phyloP scores from a whole-genome alignment of 2,797 vertebrate species.

The Philypnodon macrostomus region DNA sequence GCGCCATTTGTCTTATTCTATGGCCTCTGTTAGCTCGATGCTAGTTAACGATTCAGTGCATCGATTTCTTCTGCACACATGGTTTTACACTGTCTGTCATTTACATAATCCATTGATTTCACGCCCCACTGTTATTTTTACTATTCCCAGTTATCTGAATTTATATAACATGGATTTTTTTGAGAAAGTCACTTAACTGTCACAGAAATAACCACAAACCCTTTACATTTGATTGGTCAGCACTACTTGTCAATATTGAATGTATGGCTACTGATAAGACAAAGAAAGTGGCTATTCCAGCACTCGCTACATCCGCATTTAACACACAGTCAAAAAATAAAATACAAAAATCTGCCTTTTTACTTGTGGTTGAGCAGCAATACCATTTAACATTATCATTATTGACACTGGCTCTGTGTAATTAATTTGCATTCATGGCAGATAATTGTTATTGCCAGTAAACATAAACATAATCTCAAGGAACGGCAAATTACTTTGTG shows the following conservation, averaged over 20 bases:
- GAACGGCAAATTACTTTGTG: not conserved
- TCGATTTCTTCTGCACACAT: constrained; percentile 35
- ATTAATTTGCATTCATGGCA: not conserved
- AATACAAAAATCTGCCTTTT: no score
- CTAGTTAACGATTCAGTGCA: constrained; percentile 28
- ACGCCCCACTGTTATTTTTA: constrained; percentile 6
- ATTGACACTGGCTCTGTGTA: not conserved
- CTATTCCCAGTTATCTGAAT: not conserved
- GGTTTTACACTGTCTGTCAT: constrained; percentile 22
- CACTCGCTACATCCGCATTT: no score
- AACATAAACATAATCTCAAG: not conserved
- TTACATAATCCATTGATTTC: constrained; percentile 9
- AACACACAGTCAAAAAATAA: no score
- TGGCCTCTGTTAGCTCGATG: constrained; percentile 3
- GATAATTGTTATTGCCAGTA: not conserved
- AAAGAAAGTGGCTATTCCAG: no score
- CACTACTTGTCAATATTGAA: no score
- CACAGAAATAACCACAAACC: no score
- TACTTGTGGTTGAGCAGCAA: no score
- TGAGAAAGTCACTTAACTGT: no score
- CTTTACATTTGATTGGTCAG: no score
- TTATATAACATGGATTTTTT: not conserved
- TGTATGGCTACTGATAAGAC: no score
- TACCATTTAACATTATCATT: no score
- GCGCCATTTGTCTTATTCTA: not conserved